A percentile compares a stretch with the other conserved stretches of the same genome.
Conservation (phyloP, 2,113 vertebrate species). For the Sceloporus undulatus region DNA sequence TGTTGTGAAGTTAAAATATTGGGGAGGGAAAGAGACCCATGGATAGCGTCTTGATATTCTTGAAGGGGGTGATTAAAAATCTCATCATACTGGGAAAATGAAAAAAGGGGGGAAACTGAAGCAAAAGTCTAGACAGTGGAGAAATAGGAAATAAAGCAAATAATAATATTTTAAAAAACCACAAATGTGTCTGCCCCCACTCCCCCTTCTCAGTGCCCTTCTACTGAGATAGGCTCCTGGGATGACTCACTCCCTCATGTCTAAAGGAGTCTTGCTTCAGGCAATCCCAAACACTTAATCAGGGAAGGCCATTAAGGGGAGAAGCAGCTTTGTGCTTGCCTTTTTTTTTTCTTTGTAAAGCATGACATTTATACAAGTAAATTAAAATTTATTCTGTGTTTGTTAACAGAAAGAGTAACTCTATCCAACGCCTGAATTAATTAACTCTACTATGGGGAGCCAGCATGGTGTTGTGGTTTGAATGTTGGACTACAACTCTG, state of each 20-base stretch:
- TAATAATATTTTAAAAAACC: neutral
- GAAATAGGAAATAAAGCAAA: neutral
- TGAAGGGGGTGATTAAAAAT: too few species aligned
- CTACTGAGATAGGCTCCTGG: neutral
- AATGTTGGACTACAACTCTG: too few species aligned
- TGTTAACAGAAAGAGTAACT: neutral
- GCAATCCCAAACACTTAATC: neutral
- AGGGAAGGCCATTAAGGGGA: neutral
- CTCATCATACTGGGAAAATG: too few species aligned
- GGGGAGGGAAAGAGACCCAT: neutral
- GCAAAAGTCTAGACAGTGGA: neutral
- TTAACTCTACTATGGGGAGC: neutral
- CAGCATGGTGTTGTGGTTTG: too few species aligned
- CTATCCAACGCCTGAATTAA: neutral
- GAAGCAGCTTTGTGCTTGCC: neutral
- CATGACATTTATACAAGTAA: conserved; percentile 18
- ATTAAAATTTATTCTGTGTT: conserved; percentile 5
- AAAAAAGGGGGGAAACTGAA: neutral
- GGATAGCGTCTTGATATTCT: too few species aligned
- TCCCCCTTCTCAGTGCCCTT: too few species aligned
- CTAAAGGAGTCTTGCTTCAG: neutral
- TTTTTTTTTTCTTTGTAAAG: conserved; percentile 2
- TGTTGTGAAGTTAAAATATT: neutral
- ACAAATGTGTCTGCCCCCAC: neutral
- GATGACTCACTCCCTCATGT: neutral